Evolutionary conservation across 2,113 vertebrate genomes (phyloP).

Genomic region (Excalfactoria chinensis): DNA sequence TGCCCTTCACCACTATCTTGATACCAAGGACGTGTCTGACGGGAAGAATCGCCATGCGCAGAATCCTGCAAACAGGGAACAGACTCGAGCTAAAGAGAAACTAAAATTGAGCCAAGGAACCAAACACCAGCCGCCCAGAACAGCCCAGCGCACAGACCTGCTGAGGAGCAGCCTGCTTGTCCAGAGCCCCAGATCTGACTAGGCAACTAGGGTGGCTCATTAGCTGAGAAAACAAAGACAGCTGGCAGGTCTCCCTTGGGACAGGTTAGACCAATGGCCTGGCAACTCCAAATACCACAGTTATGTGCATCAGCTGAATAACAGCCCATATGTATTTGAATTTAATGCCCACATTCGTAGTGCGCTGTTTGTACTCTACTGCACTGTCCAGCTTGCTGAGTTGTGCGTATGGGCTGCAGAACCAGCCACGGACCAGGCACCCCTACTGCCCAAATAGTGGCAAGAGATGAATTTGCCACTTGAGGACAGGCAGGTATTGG

Average conservation of each 20-base stretch:
- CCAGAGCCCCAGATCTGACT: neutral
- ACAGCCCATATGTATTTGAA: no score
- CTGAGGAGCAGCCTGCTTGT: neutral
- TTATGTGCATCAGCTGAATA: neutral
- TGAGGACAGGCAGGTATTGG: neutral
- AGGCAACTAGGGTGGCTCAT: neutral
- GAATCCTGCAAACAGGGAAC: neutral
- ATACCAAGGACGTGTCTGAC: conserved; percentile 80
- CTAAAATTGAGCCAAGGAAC: neutral
- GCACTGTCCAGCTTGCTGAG: neutral
- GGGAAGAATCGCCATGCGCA: fast-evolving
- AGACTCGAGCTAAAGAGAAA: neutral
- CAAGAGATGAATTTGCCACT: neutral
- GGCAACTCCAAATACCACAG: neutral
- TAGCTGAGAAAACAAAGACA: neutral
- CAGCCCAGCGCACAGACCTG: neutral
- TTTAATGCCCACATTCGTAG: neutral
- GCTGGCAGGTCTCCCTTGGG: neutral
- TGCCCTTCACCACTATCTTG: conserved; percentile 77
- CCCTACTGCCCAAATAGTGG: neutral
- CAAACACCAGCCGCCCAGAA: neutral
- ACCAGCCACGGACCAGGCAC: neutral
- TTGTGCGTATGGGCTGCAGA: neutral
- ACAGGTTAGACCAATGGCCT: neutral
- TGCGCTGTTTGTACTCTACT: neutral